Base-by-base conservation (phyloP, 2,113 vertebrate genomes). In the Apodemus speciosus region DNA sequence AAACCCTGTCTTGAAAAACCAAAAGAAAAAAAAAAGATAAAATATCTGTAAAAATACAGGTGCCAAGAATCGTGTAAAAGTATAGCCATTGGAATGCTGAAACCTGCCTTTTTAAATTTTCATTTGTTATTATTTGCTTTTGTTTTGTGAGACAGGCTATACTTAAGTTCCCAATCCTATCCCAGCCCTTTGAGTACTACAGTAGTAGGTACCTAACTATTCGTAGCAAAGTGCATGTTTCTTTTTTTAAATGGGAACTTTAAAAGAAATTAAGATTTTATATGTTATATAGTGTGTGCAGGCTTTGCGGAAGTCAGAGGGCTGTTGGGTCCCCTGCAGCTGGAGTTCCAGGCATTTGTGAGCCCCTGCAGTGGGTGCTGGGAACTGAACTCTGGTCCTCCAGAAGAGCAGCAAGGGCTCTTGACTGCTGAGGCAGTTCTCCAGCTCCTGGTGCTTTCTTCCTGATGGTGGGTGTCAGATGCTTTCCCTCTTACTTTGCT, bases 391-490 rank as follows among this genome's bases (percentile, higher is more conserved):
- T 60, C 58, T 2, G 38, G 79, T 27, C 25, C 60, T 62, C 23
- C 27, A 23, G 27, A 9, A 30, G 56, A 60, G n/a, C 56, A 83
- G 60, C 40, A 21, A 21, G 30, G 38, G 16, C 53, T 35, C 35
- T 4, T 81, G 18, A n/a, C 20, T 80, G n/a, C 60, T 49, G 40
- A 46, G 40, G 16, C 60, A 66, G 40, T 60, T 62, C 58, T 32
- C 15, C 30, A 84, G 38, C 60, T 43, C 81, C 53, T 4, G n/a
- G 30, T n/a, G n/a, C 40, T 81, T 71, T 38, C 83, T 92, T 89
- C 71, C 85, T 83, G 27, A 77, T 92, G 14, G 40, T 91, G 27
- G 6, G 64, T 86, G 77, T 91, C 87, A 89, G 85, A n/a, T 95
- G 56, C 51, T 88, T 91, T 60, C 91, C 51, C 58, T 91, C 38